Conservation (phyloP, 30 jellyfish, hydroid and myxozoan species). For the Nemopilema nomurai region DNA sequence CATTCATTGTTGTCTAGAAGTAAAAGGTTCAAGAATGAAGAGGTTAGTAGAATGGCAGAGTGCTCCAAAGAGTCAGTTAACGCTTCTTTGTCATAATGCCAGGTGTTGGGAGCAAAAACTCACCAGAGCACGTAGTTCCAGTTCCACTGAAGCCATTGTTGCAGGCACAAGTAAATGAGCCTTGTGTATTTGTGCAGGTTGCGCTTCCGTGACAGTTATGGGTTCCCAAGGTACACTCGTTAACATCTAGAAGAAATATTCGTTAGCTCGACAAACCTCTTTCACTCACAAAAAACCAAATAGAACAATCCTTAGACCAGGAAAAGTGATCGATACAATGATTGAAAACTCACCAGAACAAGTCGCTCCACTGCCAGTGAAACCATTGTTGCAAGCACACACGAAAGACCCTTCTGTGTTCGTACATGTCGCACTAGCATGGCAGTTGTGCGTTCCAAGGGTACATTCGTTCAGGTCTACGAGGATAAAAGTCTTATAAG, state of each 20-base stretch:
- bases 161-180: slow-evolving; percentile 62
- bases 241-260: slow-evolving; percentile 40
- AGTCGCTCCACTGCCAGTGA: slow-evolving; percentile 49
- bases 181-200: slow-evolving; percentile 41
- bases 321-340: too few relatives aligned
- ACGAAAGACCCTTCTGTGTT: slow-evolving; percentile 62
- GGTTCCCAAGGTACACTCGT: slow-evolving; percentile 45
- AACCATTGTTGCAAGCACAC: slow-evolving; percentile 54
- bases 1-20: not conserved
- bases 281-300: too few relatives aligned
- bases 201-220: slow-evolving; percentile 58
- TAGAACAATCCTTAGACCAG: too few relatives aligned
- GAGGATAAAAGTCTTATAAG: not conserved
- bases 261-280: too few relatives aligned
- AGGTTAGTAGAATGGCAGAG: too few relatives aligned
- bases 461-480: slow-evolving; percentile 66
- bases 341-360: slow-evolving; percentile 57
- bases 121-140: slow-evolving; percentile 58
- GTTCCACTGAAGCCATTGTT: slow-evolving; percentile 50
- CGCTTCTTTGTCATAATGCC: too few relatives aligned
- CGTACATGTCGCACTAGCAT: slow-evolving; percentile 39
- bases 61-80: too few relatives aligned
- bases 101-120: too few relatives aligned
- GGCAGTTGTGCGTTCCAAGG: slow-evolving; percentile 32
- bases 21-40: too few relatives aligned